Evolutionary conservation across 2,113 vertebrate species (phyloP), one percentile per base, ranked within the genome.

Genomic region (Bufo gargarizans): DNA sequence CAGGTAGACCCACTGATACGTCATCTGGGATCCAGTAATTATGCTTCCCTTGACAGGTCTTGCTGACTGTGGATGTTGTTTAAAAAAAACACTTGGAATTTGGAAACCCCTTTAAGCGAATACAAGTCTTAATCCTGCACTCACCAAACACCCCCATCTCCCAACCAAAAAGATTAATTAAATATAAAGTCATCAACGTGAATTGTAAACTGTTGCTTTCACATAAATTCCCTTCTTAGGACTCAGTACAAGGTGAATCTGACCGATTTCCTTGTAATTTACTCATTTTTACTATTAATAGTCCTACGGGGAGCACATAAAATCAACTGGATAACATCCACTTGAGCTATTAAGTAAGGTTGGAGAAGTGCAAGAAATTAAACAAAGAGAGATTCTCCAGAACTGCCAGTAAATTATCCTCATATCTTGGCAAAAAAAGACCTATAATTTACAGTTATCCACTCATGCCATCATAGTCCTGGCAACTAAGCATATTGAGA

Each of bases 261-360:
- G 77, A 72, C 77, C 43, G 76, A 79, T 65, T 86, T 53, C 77
- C 76, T 87, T 69, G 59, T 87, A 79, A 87, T 87, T 87, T 87
- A 87, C 77, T 72, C 86, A 56, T 87, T 56, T 87, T 87, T 71
- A 19, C 65, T 87, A 53, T 82, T 87, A 82, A 82, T 72, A 87
- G 77, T 80, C 55, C 86, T 58, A 72, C 61, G 61, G 86, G 77
- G 86, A 87, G 77, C 86, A 82, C 65, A 81, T 80, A 87, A 87
- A 81, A 87, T 45, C 22, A 47, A 72, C 77, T 80, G 61, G 63
- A 69, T 79, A 78, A 63, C 85, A 69, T 86, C 85, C 74, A 86
- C 58, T 79, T 4, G 19, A 59, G 50, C 78, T 87, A 58, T 87
- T 87, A 87, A 81, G 79, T 59, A 79, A 81, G 55, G 74, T 71